Base-by-base conservation (phyloP, 1,140 invertebrate species). In the Philotrypesis tridentata region DNA sequence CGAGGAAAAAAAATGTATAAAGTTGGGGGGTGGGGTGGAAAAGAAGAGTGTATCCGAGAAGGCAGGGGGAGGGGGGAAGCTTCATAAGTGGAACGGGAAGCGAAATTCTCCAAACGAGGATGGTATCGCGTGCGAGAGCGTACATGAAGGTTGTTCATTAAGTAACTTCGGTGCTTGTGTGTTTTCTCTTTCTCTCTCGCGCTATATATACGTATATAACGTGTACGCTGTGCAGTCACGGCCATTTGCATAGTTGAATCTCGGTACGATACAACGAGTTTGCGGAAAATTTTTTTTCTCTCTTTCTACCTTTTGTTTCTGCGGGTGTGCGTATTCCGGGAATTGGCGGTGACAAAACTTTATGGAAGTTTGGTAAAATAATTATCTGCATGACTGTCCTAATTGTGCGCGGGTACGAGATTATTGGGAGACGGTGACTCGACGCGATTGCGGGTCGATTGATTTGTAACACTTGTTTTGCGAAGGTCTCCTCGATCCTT, bases 141-240 rank as follows among this genome's bases (percentile, higher is more conserved):
- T 75, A 29, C 23, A 23, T 25, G 61, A 65, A 77, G 61, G 60
- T 37, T 77, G 74, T 77, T 77, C 74, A 40, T 77, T 77, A 43
- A 63, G 74, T 77, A 77, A 77, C 61, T 77, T 77, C n/a, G 74
- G 31, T 65, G 74, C 61, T 77, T 65, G 31, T 77, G 37, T 65
- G 63, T 65, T 74, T 14, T 9, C 29, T 29, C 11, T 31, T n/a
- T n/a, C n/a, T n/a, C n/a, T n/a, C n/a, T n/a, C n/a, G n/a, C n/a
- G n/a, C n/a, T n/a, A n/a, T n/a, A n/a, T n/a, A n/a, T n/a, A n/a
- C n/a, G n/a, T n/a, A n/a, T n/a, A n/a, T n/a, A n/a, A 55, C 17
- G 7, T 21, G 72, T 9, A 72, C 33, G 3, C 21, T 14, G 7
- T 21, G 72, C 21, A 72, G 70, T 6, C 48, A 33, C 31, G 61